Base-by-base conservation (phyloP, 2,888 invertebrate genomes). In the Eupsilia transversa region DNA sequence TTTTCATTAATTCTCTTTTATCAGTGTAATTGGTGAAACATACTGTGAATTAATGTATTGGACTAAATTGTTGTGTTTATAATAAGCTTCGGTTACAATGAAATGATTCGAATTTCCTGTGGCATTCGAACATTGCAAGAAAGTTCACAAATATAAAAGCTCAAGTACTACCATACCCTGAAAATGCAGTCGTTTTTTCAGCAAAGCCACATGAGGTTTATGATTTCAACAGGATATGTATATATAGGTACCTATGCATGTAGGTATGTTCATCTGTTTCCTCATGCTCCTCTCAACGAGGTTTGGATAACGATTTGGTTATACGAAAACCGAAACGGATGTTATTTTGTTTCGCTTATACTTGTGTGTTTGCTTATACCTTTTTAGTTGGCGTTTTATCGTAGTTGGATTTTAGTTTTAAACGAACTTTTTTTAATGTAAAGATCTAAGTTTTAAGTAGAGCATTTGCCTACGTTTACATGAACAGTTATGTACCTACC, bases 1-100 rank as follows among this genome's bases (percentile, higher is more conserved):
- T 70, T 60, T n/a, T 17, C 17, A 56, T 61, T 72, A n/a, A n/a
- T 27, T 54, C 57, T 60, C 30, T 60, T 65, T 66, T 33, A 76
- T 60, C 56, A 30, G 56, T 52, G n/a, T 57, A 66, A 73, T 72
- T 57, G 1, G 52, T 72, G 52, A 41, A 72, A 70, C 56, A 10
- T 77, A 54, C n/a, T 30, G 60, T 23, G n/a, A 72, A 72, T 82
- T 54, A 35, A 72, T 59, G 14, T 23, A 67, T 61, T 0, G 33
- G 56, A 43, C 27, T 56, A 35, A 61, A 68, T 64, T 56, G 4
- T 14, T 6, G 14, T 27, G n/a, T 54, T 35, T 20, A 46, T 61
- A 66, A 69, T 80, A 41, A 52, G 33, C 46, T 60, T 43, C 0
- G 30, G 56, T 75, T 81, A 54, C 0, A 54, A 6, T 4, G 1